phyloP scores from a whole-genome alignment of 2,888 invertebrate genomes.

The Andrena camellia region DNA sequence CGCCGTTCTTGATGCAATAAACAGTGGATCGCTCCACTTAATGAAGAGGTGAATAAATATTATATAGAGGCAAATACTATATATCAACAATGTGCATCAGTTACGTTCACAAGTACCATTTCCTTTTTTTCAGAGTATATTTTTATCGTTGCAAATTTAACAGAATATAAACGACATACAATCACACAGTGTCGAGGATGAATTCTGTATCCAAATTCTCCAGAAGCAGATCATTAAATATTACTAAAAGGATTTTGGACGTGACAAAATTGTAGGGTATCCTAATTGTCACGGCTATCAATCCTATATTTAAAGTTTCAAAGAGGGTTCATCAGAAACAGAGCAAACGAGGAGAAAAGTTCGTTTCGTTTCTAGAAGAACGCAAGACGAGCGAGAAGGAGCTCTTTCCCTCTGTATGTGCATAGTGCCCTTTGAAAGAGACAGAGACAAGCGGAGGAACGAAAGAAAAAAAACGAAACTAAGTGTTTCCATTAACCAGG shows the following conservation, averaged over 20 bases:
- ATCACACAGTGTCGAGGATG: background rate
- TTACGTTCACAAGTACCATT: no score
- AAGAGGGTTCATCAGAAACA: constrained; percentile 5
- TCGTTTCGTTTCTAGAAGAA: background rate
- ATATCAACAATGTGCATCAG: no score
- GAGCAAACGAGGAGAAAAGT: constrained; percentile 23
- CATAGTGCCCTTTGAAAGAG: constrained; percentile 44
- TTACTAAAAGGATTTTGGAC: background rate
- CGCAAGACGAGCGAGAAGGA: constrained; percentile 17
- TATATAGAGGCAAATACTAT: no score
- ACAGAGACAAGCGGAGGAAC: constrained; percentile 27
- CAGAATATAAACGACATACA: background rate
- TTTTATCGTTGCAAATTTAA: background rate
- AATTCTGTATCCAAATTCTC: background rate
- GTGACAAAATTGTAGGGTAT: background rate
- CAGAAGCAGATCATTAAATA: background rate
- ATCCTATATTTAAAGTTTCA: background rate
- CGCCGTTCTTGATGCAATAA: no score
- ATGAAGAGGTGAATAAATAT: no score
- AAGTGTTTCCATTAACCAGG: constrained; percentile 65
- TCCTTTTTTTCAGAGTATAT: no score
- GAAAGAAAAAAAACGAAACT: constrained; percentile 39
- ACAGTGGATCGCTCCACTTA: no score
- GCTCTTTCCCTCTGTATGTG: constrained; percentile 3
- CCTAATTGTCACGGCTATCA: background rate